Evolutionary conservation across 1,140 invertebrate genomes (phyloP).

Genomic region (Drosophila ogumai): DNA sequence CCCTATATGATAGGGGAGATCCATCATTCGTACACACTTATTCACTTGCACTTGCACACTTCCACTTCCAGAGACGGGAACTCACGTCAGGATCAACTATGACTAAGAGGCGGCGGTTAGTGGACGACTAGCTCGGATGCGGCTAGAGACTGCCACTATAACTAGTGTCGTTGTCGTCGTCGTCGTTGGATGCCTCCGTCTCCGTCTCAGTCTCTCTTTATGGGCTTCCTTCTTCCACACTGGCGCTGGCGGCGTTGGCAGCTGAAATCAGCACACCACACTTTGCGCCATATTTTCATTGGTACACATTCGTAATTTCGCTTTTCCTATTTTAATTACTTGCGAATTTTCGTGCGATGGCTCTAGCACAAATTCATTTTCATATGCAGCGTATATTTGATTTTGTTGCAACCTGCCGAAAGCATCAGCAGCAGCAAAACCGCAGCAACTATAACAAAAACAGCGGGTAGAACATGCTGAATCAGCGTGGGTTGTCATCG

Average conservation of each 20-base stretch:
- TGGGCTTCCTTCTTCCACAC: constrained; percentile 56
- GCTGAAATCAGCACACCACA: constrained; percentile 50
- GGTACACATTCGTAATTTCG: constrained; percentile 41
- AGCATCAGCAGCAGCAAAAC: constrained; percentile 22
- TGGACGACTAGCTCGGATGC: constrained; percentile 41
- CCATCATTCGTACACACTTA: constrained; percentile 2
- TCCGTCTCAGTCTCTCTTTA: constrained; percentile 42
- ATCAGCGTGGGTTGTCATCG: constrained; percentile 60
- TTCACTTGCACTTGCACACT: constrained; percentile 34
- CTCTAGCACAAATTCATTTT: constrained; percentile 52
- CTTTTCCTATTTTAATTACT: constrained; percentile 80
- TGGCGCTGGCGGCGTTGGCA: constrained; percentile 34
- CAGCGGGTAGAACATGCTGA: constrained; percentile 44
- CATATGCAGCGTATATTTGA: constrained; percentile 67
- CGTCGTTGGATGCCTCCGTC: constrained; percentile 16
- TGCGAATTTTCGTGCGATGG: constrained; percentile 62
- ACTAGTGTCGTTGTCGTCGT: constrained; percentile 42
- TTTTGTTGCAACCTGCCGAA: constrained; percentile 56
- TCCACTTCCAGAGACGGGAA: constrained; percentile 50
- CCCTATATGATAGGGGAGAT: constrained; percentile 24
- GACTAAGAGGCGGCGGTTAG: constrained; percentile 61
- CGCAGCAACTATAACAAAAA: constrained; percentile 39
- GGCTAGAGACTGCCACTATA: constrained; percentile 57
- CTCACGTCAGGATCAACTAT: constrained; percentile 66
- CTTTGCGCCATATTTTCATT: constrained; percentile 51